Conservation (phyloP, 2,888 invertebrate species). For the Trachelus troglodyta region DNA sequence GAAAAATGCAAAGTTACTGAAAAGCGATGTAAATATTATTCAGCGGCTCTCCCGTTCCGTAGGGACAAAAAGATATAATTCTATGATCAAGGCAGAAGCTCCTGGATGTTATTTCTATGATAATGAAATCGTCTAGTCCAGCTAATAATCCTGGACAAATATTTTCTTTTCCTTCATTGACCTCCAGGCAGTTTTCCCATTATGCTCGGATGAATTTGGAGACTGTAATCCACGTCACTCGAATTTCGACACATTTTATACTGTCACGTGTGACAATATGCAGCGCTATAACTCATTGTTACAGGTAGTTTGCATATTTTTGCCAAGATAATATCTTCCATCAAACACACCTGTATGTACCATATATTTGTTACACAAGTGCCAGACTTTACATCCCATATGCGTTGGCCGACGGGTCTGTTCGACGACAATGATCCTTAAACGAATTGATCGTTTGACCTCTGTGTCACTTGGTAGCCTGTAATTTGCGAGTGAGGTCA, state of each 20-base stretch:
- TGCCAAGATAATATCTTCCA: neutral
- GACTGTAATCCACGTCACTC: too few species aligned
- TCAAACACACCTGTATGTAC: neutral
- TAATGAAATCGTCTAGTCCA: neutral
- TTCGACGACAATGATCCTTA: too few species aligned
- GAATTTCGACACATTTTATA: neutral
- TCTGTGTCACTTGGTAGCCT: too few species aligned
- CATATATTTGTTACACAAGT: neutral
- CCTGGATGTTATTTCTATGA: neutral
- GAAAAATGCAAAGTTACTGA: neutral
- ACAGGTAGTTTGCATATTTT: slow-evolving; percentile 19
- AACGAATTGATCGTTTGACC: too few species aligned
- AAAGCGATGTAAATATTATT: neutral
- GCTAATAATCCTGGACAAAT: neutral
- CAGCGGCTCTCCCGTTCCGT: neutral
- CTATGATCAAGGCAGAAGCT: neutral
- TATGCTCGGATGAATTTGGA: too few species aligned
- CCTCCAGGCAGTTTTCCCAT: neutral
- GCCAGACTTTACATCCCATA: neutral
- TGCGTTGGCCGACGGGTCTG: too few species aligned
- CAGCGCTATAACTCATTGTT: slow-evolving; percentile 18
- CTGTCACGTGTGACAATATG: neutral
- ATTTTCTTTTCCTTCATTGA: neutral
- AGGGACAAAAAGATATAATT: neutral
- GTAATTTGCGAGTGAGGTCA: too few species aligned